Evolutionary conservation across 2,113 vertebrate genomes (phyloP), one percentile per base, ranked within the genome.

Genomic region (Carassius gibelio): DNA sequence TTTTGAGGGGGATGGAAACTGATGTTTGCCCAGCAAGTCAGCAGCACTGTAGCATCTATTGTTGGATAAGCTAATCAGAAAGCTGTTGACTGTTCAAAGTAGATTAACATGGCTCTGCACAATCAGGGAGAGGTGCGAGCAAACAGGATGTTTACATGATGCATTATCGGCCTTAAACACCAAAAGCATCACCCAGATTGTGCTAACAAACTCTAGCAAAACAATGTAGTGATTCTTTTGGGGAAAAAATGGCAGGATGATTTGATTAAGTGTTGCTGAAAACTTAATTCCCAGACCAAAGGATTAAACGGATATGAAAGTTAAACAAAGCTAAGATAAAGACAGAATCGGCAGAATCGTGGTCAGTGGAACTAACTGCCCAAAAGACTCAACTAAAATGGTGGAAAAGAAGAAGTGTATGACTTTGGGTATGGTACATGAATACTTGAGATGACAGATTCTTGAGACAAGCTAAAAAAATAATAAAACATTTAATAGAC

Each of bases 141-240:
- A 80, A 64, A 76, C 82, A 87, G 86, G 77, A 84, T 87, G 76
- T 87, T 87, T 87, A 68, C 86, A 68, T 21, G 55, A 8, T 30
- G 30, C 30, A 15, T 42, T 82, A 86, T 86, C 78, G 0, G 78
- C 74, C 34, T 85, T 64, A 30, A 75, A 64, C 64, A 30, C 30
- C 30, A 79, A 52, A 57, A 77, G 34, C 71, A 2, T 50, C 36
- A 71, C 14, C 61, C n/a, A 23, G 23, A 75, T 48, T 23, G 48
- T 64, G 38, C 62, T 50, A 34, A 61, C 48, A 38, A 75, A 66
- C 72, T 72, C 61, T 10, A 61, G 75, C 72, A 45, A 36, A 83
- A 38, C 71, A 62, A 30, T 5, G 57, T 48, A 14, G 50, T 34
- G 36, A 61, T 57, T 36, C 23, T 64, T 17, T 75, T 23, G 21